Evolutionary conservation across 2,113 vertebrate genomes (phyloP).

Genomic region (Craseonycteris thonglongyai): DNA sequence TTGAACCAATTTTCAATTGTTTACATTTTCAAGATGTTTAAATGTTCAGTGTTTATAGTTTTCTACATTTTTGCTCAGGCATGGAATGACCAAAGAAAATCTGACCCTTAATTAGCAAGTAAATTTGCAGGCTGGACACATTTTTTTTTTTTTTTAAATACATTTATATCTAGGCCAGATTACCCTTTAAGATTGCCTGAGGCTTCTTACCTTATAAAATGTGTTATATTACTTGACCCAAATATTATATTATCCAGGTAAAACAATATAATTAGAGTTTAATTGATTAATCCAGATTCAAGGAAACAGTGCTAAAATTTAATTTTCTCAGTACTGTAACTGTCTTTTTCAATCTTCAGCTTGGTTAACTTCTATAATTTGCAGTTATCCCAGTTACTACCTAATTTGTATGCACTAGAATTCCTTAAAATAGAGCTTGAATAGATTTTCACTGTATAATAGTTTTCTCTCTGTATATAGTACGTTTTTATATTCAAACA

Average conservation of each 20-base stretch:
- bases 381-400: not conserved
- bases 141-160: not conserved
- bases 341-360: constrained; percentile 22
- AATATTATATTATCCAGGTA: constrained; percentile 24
- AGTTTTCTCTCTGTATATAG: not conserved
- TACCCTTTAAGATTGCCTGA: not conserved
- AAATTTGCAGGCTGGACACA: not conserved
- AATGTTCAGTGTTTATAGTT: constrained; percentile 21
- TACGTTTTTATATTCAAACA: not conserved
- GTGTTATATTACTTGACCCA: constrained; percentile 11
- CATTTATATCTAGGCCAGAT: constrained; percentile 33
- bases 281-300: constrained; percentile 16
- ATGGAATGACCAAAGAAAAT: not conserved
- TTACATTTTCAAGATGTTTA: not conserved
- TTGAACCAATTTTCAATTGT: not conserved
- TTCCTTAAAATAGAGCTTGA: constrained; percentile 33
- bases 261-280: constrained; percentile 7
- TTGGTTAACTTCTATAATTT: constrained; percentile 45
- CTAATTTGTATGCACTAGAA: not conserved
- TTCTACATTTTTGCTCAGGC: constrained; percentile 1
- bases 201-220: constrained; percentile 31
- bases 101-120: not conserved
- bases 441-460: not conserved
- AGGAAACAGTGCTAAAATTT: constrained; percentile 33
- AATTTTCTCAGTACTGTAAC: constrained; percentile 9